Evolutionary conservation across 92 coral and sea anemone genomes (phyloP), one percentile per base, ranked within the genome.

Genomic region (Nematostella vectensis): DNA sequence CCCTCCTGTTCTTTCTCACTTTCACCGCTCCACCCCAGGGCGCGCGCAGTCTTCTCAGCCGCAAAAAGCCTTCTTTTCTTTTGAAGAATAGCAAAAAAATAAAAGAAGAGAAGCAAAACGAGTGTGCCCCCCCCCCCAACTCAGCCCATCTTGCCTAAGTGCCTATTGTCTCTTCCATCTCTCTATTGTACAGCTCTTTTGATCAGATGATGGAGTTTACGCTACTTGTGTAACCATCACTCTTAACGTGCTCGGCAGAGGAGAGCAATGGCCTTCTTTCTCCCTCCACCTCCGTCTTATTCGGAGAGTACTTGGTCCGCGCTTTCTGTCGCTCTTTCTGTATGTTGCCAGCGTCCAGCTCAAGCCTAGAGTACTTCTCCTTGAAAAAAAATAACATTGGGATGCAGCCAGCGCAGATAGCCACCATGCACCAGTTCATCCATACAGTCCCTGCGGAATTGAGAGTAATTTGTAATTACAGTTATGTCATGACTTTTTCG

Each of bases 371-470:
- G 70, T 85, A 85, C 18, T 58, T 58, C 57, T 85, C 95, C 28
- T 74, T 69, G 74, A 85, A 85, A 12, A 75, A 59, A 11, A 85
- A 62, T 27, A 85, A 49, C 4, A 85, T 69, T 10, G 95, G 95
- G 50, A 85, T 85, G 23, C 95, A 85, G 4, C 76, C 62, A 3
- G 54, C 95, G 28, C 95, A 85, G 8, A 80, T 71, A 0, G 68
- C 95, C 39, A 85, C 95, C 77, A 85, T 65, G 15, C 95, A 75
- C 95, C 95, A 85, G 58, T 85, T 85, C 95, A 85, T 85, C 95
- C 95, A 85, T 65, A 85, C 54, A 27, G 95, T 85, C 11, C 95
- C 95, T 85, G 74, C 0, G 45, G 49, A 47, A n/a, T n/a, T n/a
- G n/a, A n/a, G n/a, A n/a, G 3, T 13, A 45, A 10, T 9, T 9